Evolutionary conservation across 2,113 vertebrate genomes (phyloP).

Genomic region (Maccullochella peelii): DNA sequence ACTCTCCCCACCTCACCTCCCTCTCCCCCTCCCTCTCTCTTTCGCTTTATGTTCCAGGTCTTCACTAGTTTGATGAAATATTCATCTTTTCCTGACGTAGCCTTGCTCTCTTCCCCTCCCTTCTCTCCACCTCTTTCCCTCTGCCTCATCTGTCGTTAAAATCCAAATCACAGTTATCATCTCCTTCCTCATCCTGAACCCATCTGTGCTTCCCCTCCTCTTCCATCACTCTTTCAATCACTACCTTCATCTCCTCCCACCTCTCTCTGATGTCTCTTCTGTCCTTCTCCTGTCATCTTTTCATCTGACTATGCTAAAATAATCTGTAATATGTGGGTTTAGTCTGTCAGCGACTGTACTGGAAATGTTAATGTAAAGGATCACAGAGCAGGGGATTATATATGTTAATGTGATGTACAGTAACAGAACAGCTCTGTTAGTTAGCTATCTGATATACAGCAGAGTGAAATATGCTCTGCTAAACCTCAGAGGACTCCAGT

Average conservation of each 20-base stretch:
- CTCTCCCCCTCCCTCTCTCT: background rate
- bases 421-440: conserved; percentile 40
- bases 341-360: background rate
- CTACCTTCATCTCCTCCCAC: conserved; percentile 17
- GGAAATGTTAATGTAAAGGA: conserved; percentile 53
- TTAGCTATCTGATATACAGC: conserved; percentile 48
- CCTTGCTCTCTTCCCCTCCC: conserved; percentile 34
- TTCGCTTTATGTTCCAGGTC: conserved; percentile 31
- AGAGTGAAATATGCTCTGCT: conserved; percentile 54
- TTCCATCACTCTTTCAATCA: conserved; percentile 24
- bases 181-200: conserved; percentile 24
- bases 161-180: conserved; percentile 50
- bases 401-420: conserved; percentile 51
- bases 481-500: conserved; percentile 25
- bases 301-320: conserved; percentile 25
- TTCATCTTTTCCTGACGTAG: conserved; percentile 61
- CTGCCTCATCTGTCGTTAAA: conserved; percentile 47
- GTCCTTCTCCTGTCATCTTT: conserved; percentile 45
- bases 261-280: conserved; percentile 21
- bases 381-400: conserved; percentile 45
- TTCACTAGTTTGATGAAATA: conserved; percentile 67
- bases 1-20: background rate
- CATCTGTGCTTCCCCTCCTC: conserved; percentile 36
- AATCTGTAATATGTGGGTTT: conserved; percentile 55
- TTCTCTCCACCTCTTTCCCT: conserved; percentile 37